Base-by-base conservation (phyloP, 2,888 invertebrate species). In the Bombylius discolor region DNA sequence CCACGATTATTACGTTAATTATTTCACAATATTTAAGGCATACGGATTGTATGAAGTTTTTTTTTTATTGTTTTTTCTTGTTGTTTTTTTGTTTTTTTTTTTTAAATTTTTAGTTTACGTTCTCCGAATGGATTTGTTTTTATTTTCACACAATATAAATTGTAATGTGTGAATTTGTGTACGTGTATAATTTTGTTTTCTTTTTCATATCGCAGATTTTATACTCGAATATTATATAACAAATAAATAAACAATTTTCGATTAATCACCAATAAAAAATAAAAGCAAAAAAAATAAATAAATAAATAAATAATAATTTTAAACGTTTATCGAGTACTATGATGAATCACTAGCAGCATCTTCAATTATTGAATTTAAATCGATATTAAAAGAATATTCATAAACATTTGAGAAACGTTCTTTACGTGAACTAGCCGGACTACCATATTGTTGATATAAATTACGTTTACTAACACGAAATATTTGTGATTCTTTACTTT, bases 391-490 rank as follows among this genome's bases (percentile, higher is more conserved):
- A 61, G 73, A 72, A 62, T 74, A 74, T 64, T 74, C 74, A 62
- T 74, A 74, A 52, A 74, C 70, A 63, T 74, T 74, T 53, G 74
- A 74, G 63, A 72, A 73, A 44, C 73, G 70, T 65, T 74, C 71
- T 45, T 59, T 58, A 61, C 71, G 71, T 62, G 72, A 70, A 64
- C 71, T 72, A 69, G 70, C 70, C 58, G 73, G 73, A 68, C 72
- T 72, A 61, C 72, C 68, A 63, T 73, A 71, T 68, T 72, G 70
- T 70, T 72, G 71, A 66, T 73, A 73, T 63, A 74, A 67, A 69
- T 73, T 71, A 67, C 74, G 69, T 68, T 73, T 74, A 68, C 73
- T 74, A 68, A 72, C 72, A 65, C 73, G 73, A 70, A 72, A 73
- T 67, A 73, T 73, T 67, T 73, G 73, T 66, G 73, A 73, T 64